Percentiles rank a stretch among this genome's conserved stretches.
These are phyloP conservation scores for rabbit (Oryctolagus cuniculus) DNA, from an alignment of 2,113 vertebrate genomes.

Conservation along the genomic window mOryCun1.1 NC_091448.1:15501501-15502000, in stretches of 20 bases:
- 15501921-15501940: too few relatives aligned
- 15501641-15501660: neutral
- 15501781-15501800: neutral
- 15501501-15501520: too few relatives aligned
- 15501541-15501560: too few relatives aligned
- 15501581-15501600: neutral
- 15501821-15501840: neutral
- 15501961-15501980: too few relatives aligned
- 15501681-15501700: neutral
- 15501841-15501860: neutral
- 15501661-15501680: neutral
- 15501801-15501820: neutral
- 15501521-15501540: too few relatives aligned
- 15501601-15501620: neutral
- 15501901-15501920: neutral
- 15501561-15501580: too few relatives aligned
- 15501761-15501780: neutral
- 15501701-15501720: neutral
- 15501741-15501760: slow-evolving; percentile 31
- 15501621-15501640: neutral
- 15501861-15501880: neutral
- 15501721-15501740: slow-evolving; percentile 11
- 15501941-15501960: too few relatives aligned
- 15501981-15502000: too few relatives aligned
- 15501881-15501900: neutral